These are phyloP conservation scores for Eupristina koningsbergeri DNA, from an alignment of 1,140 invertebrate species.

Conservation along the genomic window DNA sequence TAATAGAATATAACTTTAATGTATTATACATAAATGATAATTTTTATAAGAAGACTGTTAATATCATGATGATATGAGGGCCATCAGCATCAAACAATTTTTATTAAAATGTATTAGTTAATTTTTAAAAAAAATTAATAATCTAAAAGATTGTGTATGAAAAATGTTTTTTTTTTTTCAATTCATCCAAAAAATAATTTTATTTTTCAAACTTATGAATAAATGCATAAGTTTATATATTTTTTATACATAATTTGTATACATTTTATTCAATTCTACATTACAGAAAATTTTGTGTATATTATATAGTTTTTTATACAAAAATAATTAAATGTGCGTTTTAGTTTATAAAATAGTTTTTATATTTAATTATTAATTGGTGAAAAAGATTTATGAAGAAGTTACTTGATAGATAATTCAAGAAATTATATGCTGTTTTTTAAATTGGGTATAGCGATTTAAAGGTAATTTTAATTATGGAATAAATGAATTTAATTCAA, in stretches of 20 bases:
- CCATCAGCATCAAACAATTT: constrained; percentile 30
- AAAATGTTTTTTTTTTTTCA: constrained; percentile 10
- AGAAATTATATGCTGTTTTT: background rate
- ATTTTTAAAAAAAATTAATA: constrained; percentile 10
- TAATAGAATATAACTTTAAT: constrained; percentile 46
- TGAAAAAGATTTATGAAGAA: background rate
- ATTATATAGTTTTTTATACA: constrained; percentile 46
- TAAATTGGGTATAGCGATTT: background rate
- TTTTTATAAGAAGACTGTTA: background rate
- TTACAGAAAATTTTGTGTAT: constrained; percentile 17
- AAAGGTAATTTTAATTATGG: background rate
- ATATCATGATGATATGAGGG: background rate
- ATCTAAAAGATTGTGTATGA: constrained; percentile 13
- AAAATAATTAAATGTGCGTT: constrained; percentile 41
- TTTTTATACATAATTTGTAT: constrained; percentile 24
- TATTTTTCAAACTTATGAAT: constrained; percentile 21
- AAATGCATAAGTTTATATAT: constrained; percentile 30
- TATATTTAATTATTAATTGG: background rate
- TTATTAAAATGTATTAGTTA: constrained; percentile 16
- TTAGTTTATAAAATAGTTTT: constrained; percentile 43
- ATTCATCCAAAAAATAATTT: constrained; percentile 1
- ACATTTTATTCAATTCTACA: constrained; percentile 32
- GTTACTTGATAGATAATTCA: background rate
- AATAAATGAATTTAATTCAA: background rate
- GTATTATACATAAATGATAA: constrained; percentile 2